Percentiles rank a stretch among this genome's conserved stretches.
phyloP scores from a whole-genome alignment of 2,888 invertebrate genomes.

The Galerucella nymphaeae region DNA sequence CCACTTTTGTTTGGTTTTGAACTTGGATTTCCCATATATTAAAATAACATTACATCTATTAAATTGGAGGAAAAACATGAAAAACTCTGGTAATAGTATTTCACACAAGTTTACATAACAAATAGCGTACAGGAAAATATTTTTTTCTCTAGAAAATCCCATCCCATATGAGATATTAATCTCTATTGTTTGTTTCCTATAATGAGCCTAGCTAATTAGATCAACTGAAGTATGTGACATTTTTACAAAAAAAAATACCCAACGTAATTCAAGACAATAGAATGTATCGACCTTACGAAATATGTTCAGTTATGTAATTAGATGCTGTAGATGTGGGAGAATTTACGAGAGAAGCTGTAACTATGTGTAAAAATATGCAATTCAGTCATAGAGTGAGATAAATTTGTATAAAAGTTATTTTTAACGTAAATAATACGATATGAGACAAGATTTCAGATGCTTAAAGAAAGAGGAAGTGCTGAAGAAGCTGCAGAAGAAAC shows the following conservation, averaged over 20 bases:
- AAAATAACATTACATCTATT: too few species aligned
- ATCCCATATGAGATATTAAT: constrained; percentile 13
- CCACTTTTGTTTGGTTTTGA: too few species aligned
- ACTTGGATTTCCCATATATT: too few species aligned
- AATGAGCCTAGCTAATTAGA: constrained; percentile 12
- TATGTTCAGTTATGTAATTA: constrained; percentile 18
- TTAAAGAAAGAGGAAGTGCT: too few species aligned
- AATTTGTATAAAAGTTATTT: too few species aligned
- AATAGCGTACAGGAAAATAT: not conserved
- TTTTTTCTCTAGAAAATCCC: not conserved
- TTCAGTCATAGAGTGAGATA: not conserved
- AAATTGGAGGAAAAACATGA: not conserved
- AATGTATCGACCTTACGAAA: constrained; percentile 11
- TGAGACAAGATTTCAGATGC: too few species aligned
- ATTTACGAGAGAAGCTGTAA: constrained; percentile 5
- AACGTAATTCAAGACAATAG: constrained; percentile 5
- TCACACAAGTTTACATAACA: not conserved
- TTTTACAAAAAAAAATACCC: constrained; percentile 3
- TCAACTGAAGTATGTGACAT: constrained; percentile 13
- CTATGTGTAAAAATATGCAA: not conserved
- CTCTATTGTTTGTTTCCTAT: not conserved
- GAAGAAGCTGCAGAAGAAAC: too few species aligned
- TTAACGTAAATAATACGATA: too few species aligned
- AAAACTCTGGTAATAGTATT: not conserved
- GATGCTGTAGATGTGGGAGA: constrained; percentile 9